A percentile compares a stretch with the other conserved stretches of the same genome.
Evolutionary conservation across 2,113 vertebrate species (phyloP).

Genomic region (Phylloscopus whistleri): DNA sequence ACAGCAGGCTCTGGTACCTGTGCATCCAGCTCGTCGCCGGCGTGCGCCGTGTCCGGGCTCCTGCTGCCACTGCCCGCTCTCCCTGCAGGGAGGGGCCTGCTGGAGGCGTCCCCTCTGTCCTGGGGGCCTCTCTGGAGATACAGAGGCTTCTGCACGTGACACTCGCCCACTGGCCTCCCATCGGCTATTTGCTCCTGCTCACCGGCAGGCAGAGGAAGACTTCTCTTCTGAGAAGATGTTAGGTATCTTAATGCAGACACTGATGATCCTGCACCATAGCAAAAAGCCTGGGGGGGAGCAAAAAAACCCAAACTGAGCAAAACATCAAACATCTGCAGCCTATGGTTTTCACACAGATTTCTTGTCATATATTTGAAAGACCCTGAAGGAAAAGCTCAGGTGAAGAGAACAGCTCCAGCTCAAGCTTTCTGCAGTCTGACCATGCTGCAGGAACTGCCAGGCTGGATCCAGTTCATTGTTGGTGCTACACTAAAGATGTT

Average conservation of each 20-base stretch:
- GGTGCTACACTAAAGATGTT: neutral
- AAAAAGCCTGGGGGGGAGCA: conserved; percentile 60
- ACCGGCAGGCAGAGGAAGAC: neutral
- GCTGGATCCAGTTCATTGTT: neutral
- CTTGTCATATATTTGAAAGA: neutral
- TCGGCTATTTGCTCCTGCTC: neutral
- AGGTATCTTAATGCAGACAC: conserved; percentile 39
- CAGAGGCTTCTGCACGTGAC: neutral
- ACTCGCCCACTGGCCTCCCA: neutral
- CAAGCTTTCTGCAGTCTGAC: neutral
- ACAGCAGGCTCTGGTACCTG: neutral
- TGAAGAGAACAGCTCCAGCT: fast-evolving
- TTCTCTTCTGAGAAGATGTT: conserved; percentile 13
- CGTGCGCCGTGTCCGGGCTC: neutral
- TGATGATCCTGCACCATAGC: conserved; percentile 72
- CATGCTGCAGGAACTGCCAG: neutral
- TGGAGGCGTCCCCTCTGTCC: conserved; percentile 45
- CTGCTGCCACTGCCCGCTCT: neutral
- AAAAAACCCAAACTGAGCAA: neutral
- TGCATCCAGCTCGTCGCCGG: neutral
- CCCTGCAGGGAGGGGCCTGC: neutral
- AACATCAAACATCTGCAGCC: neutral
- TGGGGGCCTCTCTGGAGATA: neutral
- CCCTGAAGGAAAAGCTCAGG: neutral
- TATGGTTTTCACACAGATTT: neutral